A percentile compares a stretch with the other conserved stretches of the same genome.
phyloP scores from a whole-genome alignment of 2,113 vertebrate genomes.

The Hippocampus comes region DNA sequence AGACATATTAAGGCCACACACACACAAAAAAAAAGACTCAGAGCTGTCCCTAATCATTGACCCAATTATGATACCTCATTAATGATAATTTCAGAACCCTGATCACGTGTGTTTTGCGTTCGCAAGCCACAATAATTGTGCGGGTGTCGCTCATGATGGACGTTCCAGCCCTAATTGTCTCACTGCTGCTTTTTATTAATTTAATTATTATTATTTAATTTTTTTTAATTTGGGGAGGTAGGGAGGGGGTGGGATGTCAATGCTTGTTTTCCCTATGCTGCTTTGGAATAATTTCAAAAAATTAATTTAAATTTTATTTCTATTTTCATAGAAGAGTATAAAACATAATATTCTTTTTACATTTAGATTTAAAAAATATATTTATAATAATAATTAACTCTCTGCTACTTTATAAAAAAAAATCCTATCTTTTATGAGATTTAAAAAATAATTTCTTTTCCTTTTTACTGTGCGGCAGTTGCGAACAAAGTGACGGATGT shows the following conservation, averaged over 20 bases:
- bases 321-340: background rate
- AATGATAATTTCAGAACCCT: background rate
- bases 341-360: background rate
- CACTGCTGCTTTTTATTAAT: conserved; percentile 37
- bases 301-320: background rate
- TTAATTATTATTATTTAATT: conserved; percentile 6
- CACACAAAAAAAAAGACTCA: background rate
- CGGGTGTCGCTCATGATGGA: background rate
- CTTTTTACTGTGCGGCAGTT: background rate
- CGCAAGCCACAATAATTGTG: background rate
- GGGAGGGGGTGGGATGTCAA: conserved; percentile 8
- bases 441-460: background rate
- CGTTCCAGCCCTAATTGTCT: conserved; percentile 20
- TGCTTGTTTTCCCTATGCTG: conserved; percentile 42
- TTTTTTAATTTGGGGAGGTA: background rate
- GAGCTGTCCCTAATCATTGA: background rate
- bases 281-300: background rate
- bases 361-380: background rate
- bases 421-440: background rate
- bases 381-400: no score
- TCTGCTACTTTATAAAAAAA: no score
- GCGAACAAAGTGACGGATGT: background rate
- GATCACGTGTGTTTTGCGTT: background rate
- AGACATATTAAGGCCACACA: no score
- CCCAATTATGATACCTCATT: background rate